These are phyloP conservation scores for Pyrrhia umbra DNA, from an alignment of 2,888 invertebrate genomes.

Conservation along the genomic window DNA sequence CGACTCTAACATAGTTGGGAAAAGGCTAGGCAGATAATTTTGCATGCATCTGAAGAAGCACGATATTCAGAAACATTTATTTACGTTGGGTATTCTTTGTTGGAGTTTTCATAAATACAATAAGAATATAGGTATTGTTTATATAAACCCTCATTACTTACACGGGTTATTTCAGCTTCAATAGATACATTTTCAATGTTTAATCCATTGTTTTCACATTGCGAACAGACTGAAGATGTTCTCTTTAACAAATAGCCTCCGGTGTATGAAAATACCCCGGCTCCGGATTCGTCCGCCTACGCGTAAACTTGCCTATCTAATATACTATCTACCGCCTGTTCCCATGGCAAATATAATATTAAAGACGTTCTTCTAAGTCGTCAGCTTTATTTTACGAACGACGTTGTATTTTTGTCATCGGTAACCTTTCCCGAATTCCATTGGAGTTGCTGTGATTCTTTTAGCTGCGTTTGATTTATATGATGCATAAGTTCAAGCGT, in stretches of 20 bases:
- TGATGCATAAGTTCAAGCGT: constrained; percentile 49
- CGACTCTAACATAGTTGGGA: too few relatives aligned
- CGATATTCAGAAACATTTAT: too few relatives aligned
- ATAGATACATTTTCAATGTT: constrained; percentile 42
- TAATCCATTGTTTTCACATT: constrained; percentile 54
- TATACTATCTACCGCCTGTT: constrained; percentile 70
- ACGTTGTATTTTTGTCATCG: constrained; percentile 50
- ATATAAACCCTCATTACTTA: constrained; percentile 16
- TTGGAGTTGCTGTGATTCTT: constrained; percentile 41
- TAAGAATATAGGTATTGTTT: too few relatives aligned
- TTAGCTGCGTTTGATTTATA: constrained; percentile 50
- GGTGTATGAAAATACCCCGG: constrained; percentile 74
- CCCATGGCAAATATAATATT: constrained; percentile 66
- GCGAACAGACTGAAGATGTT: constrained; percentile 60
- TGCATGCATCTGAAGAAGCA: too few relatives aligned
- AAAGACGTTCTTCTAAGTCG: constrained; percentile 55
- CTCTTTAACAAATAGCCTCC: constrained; percentile 58
- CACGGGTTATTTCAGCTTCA: constrained; percentile 22
- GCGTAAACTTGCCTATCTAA: constrained; percentile 64
- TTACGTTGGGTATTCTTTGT: too few relatives aligned
- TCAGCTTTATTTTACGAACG: constrained; percentile 58
- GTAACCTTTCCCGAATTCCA: constrained; percentile 55
- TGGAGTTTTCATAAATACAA: too few relatives aligned
- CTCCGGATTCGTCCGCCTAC: constrained; percentile 77
- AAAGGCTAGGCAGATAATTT: too few relatives aligned